Conservation (phyloP, 2,797 vertebrate species). For the Poecilia picta region DNA sequence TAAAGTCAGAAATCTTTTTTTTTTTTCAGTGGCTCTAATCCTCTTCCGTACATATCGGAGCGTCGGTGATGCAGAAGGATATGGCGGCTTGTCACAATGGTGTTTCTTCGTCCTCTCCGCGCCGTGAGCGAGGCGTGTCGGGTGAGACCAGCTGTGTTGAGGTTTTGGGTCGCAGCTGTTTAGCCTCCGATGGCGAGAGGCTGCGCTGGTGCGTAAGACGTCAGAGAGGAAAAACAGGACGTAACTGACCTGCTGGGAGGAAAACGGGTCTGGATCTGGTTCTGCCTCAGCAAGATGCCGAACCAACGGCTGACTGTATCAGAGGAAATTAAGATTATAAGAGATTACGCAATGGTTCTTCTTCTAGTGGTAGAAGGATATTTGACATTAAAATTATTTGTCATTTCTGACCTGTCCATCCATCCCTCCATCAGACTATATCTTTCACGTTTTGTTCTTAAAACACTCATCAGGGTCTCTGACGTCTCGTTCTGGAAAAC, state of each 20-base stretch:
- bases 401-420: constrained; percentile 28
- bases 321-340: neutral
- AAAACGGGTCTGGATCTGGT: neutral
- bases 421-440: neutral
- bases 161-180: constrained; percentile 47
- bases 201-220: constrained; percentile 21
- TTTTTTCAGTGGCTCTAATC: no score
- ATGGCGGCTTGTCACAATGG: constrained; percentile 16
- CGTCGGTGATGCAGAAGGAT: constrained; percentile 20
- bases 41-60: neutral
- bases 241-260: neutral
- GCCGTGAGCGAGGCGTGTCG: constrained; percentile 3
- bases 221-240: neutral
- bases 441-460: neutral
- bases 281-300: neutral
- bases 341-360: constrained; percentile 5
- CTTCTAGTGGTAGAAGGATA: constrained; percentile 10
- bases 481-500: neutral
- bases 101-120: constrained; percentile 8
- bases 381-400: constrained; percentile 26
- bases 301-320: neutral
- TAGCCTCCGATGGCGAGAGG: constrained; percentile 11
- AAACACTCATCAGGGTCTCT: neutral
- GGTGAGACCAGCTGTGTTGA: constrained; percentile 8
- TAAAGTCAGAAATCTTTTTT: no score